Evolutionary conservation across 2,113 vertebrate species (phyloP).

Genomic region (Tricholaema leucomelas): DNA sequence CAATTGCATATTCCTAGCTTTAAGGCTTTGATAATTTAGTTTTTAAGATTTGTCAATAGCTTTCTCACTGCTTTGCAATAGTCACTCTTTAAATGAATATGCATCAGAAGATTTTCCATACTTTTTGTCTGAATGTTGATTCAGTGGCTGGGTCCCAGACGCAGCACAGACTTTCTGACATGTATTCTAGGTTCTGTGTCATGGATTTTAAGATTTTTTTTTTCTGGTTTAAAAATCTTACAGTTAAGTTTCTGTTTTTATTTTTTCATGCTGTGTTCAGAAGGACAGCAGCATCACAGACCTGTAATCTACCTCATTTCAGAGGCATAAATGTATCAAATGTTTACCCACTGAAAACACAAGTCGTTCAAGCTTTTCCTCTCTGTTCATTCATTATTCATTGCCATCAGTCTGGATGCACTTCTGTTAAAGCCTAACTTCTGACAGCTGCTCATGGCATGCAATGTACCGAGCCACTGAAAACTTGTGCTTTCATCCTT

Average conservation of each 20-base stretch:
- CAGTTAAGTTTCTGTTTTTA: not conserved
- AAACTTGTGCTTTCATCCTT: not conserved
- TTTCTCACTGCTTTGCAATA: not conserved
- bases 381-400: slow-evolving; percentile 26
- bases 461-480: not conserved
- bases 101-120: fast-evolving
- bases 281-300: not conserved
- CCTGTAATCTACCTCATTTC: not conserved
- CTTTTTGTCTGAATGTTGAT: not conserved
- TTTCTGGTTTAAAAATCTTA: not conserved
- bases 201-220: not conserved
- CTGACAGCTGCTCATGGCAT: not conserved
- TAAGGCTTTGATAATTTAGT: not conserved
- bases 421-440: not conserved
- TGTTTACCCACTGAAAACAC: slow-evolving; percentile 1
- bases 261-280: not conserved
- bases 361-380: not conserved
- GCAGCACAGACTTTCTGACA: not conserved
- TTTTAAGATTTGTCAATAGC: not conserved
- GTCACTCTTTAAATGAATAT: not conserved
- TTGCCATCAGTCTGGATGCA: not conserved
- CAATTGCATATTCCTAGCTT: not conserved
- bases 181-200: not conserved
- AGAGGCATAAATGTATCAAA: not conserved
- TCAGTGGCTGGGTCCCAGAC: not conserved